These are phyloP conservation scores for Polyommatus iphigenia DNA, from an alignment of 2,888 invertebrate species.

Conservation along the genomic window DNA sequence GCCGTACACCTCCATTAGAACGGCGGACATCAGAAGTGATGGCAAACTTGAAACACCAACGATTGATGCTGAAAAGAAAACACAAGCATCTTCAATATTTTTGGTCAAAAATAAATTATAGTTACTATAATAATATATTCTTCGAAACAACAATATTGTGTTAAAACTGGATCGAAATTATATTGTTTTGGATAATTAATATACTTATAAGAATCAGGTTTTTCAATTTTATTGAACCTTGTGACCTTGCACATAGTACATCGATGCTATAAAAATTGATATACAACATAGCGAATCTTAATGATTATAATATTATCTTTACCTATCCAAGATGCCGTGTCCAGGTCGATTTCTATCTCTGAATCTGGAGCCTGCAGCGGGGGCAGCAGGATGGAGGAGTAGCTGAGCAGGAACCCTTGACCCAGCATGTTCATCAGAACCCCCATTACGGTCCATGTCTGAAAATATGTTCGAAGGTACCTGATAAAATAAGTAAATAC, in stretches of 20 bases:
- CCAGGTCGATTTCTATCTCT: not conserved
- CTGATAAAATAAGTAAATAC: not conserved
- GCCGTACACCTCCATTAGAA: constrained; percentile 54
- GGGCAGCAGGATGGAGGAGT: constrained; percentile 77
- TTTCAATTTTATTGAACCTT: no score
- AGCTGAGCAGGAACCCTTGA: constrained; percentile 64
- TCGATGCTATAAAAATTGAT: no score
- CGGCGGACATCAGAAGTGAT: constrained; percentile 50
- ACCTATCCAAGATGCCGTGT: constrained; percentile 20
- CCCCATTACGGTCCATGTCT: constrained; percentile 51
- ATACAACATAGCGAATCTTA: no score
- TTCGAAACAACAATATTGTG: no score
- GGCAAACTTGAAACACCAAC: constrained; percentile 50
- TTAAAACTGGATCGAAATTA: no score
- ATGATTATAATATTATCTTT: not conserved
- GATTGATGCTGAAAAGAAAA: constrained; percentile 51
- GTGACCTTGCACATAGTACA: no score
- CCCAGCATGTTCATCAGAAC: constrained; percentile 54
- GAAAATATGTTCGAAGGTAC: constrained; percentile 29
- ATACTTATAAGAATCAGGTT: no score
- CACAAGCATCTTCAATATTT: not conserved
- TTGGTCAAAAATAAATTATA: not conserved
- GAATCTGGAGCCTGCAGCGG: constrained; percentile 8
- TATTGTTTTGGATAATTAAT: no score
- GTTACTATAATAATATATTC: no score